Evolutionary conservation across 2,797 vertebrate genomes (phyloP).

Genomic region (Phyllotis vaccarum): DNA sequence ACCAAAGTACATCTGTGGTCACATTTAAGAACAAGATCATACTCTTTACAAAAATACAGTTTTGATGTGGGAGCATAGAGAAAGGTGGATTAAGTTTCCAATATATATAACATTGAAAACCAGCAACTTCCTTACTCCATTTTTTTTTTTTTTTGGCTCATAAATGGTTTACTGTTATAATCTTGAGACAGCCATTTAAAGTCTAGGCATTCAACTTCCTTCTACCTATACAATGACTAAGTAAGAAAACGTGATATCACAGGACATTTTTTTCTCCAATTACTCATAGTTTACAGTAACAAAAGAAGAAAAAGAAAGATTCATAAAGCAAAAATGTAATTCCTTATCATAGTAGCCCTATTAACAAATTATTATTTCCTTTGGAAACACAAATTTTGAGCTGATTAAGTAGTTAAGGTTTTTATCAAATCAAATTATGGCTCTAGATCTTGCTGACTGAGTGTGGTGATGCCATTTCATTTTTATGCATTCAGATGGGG

Average conservation of each 20-base stretch:
- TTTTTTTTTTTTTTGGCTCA: background rate
- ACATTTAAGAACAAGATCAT: background rate
- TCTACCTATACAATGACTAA: constrained; percentile 38
- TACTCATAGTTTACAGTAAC: background rate
- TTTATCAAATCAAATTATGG: background rate
- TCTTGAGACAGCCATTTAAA: background rate
- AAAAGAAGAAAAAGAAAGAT: background rate
- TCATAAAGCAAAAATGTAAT: background rate
- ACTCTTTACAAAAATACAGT: background rate
- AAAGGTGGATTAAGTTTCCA: background rate
- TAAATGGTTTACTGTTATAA: constrained; percentile 15
- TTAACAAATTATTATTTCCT: background rate
- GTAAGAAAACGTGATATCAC: constrained; percentile 36
- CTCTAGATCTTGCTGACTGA: background rate
- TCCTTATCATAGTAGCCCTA: background rate
- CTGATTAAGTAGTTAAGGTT: background rate
- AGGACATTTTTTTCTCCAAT: background rate
- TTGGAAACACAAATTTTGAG: background rate
- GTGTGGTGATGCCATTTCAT: background rate
- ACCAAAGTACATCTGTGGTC: background rate
- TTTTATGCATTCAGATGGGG: background rate
- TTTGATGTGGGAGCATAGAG: background rate
- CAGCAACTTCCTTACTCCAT: background rate
- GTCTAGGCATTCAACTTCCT: constrained; percentile 35
- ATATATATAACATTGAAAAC: accelerated